Evolutionary conservation across 2,113 vertebrate species (phyloP).

Genomic region (Polyodon spathula): DNA sequence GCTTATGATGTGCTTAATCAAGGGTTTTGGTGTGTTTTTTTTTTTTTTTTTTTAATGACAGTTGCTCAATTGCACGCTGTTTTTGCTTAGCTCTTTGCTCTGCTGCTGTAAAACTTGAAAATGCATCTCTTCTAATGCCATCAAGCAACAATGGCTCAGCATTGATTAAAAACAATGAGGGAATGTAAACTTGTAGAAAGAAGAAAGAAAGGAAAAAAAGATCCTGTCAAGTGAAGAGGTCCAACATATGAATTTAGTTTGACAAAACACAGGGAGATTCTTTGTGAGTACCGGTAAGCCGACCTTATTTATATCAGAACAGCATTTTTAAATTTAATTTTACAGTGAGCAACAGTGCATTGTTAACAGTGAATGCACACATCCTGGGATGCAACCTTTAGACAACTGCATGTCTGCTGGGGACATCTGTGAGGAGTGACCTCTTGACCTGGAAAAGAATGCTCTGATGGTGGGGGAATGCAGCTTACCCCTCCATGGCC

Average conservation of each 20-base stretch:
- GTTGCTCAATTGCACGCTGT: slow-evolving; percentile 38
- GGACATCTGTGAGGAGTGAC: slow-evolving; percentile 80
- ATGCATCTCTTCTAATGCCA: slow-evolving; percentile 50
- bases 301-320: slow-evolving; percentile 22
- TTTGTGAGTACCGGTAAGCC: slow-evolving; percentile 33
- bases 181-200: slow-evolving; percentile 55
- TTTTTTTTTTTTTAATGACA: slow-evolving; percentile 25
- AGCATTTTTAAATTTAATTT: slow-evolving; percentile 49
- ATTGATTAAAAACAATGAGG: slow-evolving; percentile 60
- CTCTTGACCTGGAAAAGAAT: slow-evolving; percentile 79
- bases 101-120: slow-evolving; percentile 30
- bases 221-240: slow-evolving; percentile 49
- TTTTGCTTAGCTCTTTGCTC: slow-evolving; percentile 39
- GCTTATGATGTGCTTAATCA: slow-evolving; percentile 26
- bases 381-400: slow-evolving; percentile 71
- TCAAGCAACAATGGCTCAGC: slow-evolving; percentile 52
- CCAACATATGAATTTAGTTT: slow-evolving; percentile 34
- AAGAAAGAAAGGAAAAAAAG: slow-evolving; percentile 38
- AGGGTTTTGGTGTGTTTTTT: slow-evolving; percentile 11
- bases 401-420: slow-evolving; percentile 81
- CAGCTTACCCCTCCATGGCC: slow-evolving; percentile 53
- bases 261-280: slow-evolving; percentile 1
- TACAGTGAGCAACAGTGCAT: slow-evolving; percentile 54
- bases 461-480: slow-evolving; percentile 73
- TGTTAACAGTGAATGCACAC: slow-evolving; percentile 63